These are phyloP conservation scores for Tiliacea aurago DNA, from an alignment of 2,888 invertebrate species.

Conservation along the genomic window DNA sequence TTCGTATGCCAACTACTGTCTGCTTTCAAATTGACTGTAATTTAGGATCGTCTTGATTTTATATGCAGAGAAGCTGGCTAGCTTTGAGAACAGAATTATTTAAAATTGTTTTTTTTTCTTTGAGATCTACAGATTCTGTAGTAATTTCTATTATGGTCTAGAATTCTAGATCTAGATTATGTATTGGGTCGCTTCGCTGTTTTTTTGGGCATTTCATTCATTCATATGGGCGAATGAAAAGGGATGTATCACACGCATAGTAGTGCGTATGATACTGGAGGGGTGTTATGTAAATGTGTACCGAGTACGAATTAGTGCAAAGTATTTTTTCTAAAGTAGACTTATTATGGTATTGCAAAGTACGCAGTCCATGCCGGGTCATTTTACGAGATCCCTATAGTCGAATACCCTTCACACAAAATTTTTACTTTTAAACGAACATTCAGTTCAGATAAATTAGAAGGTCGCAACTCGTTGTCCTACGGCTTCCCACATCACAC, in stretches of 20 bases:
- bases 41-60: constrained; percentile 63
- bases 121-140: neutral
- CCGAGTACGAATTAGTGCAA: too few relatives aligned
- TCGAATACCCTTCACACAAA: neutral
- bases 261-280: too few relatives aligned
- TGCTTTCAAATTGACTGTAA: constrained; percentile 66
- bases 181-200: too few relatives aligned
- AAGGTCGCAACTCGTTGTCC: neutral
- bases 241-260: too few relatives aligned
- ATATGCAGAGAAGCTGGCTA: constrained; percentile 44
- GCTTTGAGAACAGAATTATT: constrained; percentile 15
- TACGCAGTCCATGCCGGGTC: neutral
- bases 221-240: too few relatives aligned
- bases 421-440: neutral
- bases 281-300: too few relatives aligned
- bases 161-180: too few relatives aligned
- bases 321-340: too few relatives aligned
- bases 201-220: too few relatives aligned
- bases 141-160: neutral
- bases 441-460: neutral
- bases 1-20: constrained; percentile 64
- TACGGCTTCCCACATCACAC: neutral
- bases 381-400: neutral
- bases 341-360: neutral
- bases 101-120: neutral